Conservation (phyloP, 30 jellyfish, hydroid and myxozoan species). For the Chironex yamaguchii region DNA sequence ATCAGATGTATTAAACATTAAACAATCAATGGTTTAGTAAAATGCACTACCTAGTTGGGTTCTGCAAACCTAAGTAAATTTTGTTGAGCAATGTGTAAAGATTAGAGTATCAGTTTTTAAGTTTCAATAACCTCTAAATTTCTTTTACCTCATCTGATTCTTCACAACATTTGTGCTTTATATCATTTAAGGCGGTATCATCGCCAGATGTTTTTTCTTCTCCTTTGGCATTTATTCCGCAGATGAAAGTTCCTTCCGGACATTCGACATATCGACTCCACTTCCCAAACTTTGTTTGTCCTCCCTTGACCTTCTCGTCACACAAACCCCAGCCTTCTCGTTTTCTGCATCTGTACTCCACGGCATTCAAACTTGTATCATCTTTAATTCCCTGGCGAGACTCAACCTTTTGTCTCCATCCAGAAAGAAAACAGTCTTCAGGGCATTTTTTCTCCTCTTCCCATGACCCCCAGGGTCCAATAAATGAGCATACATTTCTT, state of each 20-base stretch:
- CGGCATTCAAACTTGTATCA: slow-evolving; percentile 37
- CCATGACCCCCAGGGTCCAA: slow-evolving; percentile 67
- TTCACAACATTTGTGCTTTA: slow-evolving; percentile 61
- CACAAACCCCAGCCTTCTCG: slow-evolving; percentile 35
- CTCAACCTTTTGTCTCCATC: slow-evolving; percentile 73
- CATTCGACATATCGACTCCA: slow-evolving; percentile 49
- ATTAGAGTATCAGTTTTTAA: too few relatives aligned
- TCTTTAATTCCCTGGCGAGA: slow-evolving; percentile 31
- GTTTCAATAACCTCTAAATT: too few relatives aligned
- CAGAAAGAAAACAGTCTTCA: slow-evolving; percentile 2
- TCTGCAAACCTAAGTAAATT: too few relatives aligned
- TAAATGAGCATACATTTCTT: slow-evolving; percentile 31
- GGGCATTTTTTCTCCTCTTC: slow-evolving; percentile 42
- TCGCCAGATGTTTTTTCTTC: slow-evolving; percentile 26
- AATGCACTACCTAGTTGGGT: too few relatives aligned
- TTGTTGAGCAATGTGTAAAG: too few relatives aligned
- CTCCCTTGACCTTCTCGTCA: slow-evolving; percentile 1
- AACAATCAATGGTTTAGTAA: too few relatives aligned
- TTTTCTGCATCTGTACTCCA: slow-evolving; percentile 36
- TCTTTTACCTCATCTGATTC: too few relatives aligned
- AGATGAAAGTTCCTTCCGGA: slow-evolving; percentile 37
- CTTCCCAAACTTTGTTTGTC: slow-evolving; percentile 5
- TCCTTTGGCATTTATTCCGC: slow-evolving; percentile 42
- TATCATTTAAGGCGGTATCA: slow-evolving; percentile 56
- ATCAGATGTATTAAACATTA: too few relatives aligned